Conservation (phyloP, 2,888 invertebrate species). For the Drosophila meridionalis region DNA sequence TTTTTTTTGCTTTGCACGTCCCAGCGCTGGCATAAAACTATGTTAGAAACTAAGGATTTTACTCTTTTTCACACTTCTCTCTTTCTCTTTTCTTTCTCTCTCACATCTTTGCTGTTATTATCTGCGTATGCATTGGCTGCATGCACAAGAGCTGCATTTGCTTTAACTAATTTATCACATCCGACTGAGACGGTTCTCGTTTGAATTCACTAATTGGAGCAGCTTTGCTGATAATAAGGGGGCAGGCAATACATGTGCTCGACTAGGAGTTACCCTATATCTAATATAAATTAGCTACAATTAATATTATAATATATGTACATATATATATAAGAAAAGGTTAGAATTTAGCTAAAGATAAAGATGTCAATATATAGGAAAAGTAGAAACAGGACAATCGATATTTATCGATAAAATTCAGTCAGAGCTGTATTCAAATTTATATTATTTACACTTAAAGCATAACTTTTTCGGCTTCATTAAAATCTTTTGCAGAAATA, state of each 20-base stretch:
- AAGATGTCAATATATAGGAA: neutral
- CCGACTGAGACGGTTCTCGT: slow-evolving; percentile 5
- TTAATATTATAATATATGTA: neutral
- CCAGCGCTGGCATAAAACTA: slow-evolving; percentile 32
- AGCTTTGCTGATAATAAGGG: slow-evolving; percentile 42
- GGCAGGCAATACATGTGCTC: neutral
- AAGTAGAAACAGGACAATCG: neutral
- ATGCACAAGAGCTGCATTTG: slow-evolving; percentile 47
- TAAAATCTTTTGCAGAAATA: neutral
- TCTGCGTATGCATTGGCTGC: neutral
- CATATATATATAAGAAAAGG: neutral
- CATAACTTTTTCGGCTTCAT: neutral
- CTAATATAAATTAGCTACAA: too few relatives aligned
- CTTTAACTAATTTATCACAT: slow-evolving; percentile 59
- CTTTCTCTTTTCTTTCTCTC: neutral
- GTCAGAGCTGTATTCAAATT: neutral
- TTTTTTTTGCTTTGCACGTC: neutral
- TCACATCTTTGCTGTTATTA: neutral
- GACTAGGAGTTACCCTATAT: neutral
- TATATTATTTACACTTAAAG: neutral
- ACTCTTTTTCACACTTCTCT: neutral
- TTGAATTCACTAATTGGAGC: slow-evolving; percentile 27
- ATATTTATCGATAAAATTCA: neutral
- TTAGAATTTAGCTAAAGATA: neutral
- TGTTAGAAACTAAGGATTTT: slow-evolving; percentile 13